Percentiles rank a stretch among this genome's conserved stretches.
These are phyloP conservation scores for Paguma larvata DNA, from an alignment of 2,797 vertebrate species.

Conservation along the genomic window DNA sequence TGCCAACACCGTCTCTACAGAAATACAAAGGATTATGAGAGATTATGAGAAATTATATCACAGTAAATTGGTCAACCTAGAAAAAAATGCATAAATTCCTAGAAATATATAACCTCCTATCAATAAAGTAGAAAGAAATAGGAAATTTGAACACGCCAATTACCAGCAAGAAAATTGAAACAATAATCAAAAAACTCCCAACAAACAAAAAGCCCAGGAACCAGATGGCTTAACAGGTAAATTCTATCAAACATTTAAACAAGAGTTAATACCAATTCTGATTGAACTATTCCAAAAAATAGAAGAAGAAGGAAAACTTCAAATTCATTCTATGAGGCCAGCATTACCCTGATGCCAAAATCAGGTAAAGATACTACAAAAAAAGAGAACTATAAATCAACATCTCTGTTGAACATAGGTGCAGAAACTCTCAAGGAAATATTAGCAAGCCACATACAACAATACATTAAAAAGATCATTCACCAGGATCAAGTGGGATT, in stretches of 20 bases:
- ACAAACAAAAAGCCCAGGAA: not conserved
- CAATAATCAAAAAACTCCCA: not conserved
- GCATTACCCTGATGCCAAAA: not conserved
- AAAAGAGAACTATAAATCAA: not conserved
- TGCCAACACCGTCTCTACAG: not conserved
- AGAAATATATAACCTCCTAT: not conserved
- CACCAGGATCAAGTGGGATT: not conserved
- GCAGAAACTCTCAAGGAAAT: not conserved
- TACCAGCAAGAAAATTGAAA: not conserved
- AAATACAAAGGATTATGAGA: not conserved
- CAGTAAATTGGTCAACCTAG: not conserved
- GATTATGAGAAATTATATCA: not conserved
- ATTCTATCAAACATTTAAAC: not conserved
- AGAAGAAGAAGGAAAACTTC: not conserved
- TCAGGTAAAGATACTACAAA: not conserved
- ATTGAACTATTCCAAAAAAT: not conserved
- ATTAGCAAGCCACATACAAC: not conserved
- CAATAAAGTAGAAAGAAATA: not conserved
- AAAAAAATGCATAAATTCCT: not conserved
- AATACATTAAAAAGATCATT: not conserved
- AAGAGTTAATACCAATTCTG: not conserved
- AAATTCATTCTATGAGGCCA: not conserved
- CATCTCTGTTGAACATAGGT: not conserved
- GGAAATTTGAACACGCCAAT: not conserved
- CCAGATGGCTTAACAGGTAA: not conserved